phyloP scores from a whole-genome alignment of 2,113 vertebrate genomes.

The Myotis lucifugus region DNA sequence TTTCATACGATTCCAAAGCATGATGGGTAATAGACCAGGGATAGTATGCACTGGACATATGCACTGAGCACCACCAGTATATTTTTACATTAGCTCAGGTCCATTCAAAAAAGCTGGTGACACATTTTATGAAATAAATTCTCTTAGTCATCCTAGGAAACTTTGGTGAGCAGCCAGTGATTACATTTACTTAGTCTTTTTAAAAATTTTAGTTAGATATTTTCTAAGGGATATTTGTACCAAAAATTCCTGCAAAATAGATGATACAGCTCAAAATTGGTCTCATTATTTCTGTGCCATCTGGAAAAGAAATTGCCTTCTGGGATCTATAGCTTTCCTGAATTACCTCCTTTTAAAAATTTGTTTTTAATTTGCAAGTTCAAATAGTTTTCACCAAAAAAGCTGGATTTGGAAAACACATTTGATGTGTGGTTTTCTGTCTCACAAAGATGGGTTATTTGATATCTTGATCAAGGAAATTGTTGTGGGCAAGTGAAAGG shows the following conservation, averaged over 20 bases:
- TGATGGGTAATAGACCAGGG: background rate
- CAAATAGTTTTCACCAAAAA: slow-evolving; percentile 15
- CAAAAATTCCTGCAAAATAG: slow-evolving; percentile 52
- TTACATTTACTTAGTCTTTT: slow-evolving; percentile 66
- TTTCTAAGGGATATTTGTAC: slow-evolving; percentile 65
- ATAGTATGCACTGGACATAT: background rate
- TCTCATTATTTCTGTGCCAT: background rate
- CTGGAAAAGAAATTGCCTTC: slow-evolving; percentile 15
- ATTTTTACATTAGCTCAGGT: background rate
- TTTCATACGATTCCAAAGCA: background rate
- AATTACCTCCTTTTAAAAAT: background rate
- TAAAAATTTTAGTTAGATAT: background rate
- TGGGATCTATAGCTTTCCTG: background rate
- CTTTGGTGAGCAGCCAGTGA: slow-evolving; percentile 41
- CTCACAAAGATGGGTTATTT: background rate
- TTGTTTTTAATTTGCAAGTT: slow-evolving; percentile 39
- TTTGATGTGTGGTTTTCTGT: slow-evolving; percentile 8
- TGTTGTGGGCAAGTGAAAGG: background rate
- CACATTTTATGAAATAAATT: slow-evolving; percentile 53
- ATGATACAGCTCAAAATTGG: background rate
- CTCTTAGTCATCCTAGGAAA: slow-evolving; percentile 61
- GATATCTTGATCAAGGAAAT: slow-evolving; percentile 9
- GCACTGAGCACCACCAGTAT: background rate
- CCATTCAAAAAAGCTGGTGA: slow-evolving; percentile 64
- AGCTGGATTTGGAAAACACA: background rate